Evolutionary conservation across 2,888 invertebrate genomes (phyloP), one percentile per base, ranked within the genome.

Genomic region (Biston betularia): DNA sequence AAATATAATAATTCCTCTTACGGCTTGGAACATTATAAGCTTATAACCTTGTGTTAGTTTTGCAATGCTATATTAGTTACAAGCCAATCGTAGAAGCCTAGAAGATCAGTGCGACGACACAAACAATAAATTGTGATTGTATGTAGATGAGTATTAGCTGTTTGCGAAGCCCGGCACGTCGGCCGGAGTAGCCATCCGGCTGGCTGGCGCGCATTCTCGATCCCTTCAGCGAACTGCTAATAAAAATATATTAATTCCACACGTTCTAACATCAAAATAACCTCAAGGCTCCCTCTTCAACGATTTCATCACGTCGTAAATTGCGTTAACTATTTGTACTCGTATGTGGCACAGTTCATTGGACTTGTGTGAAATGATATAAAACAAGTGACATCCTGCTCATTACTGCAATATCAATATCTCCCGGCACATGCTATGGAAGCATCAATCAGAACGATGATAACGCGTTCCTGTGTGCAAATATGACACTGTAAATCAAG

Each of bases 381-480:
- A 73, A 77, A 78, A 79, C 76, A 78, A 76, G 71, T 73, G 75
- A 79, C 78, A 79, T 81, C 81, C 81, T 83, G 82, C 78, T 81
- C 83, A 83, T 83, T 86, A 83, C 74, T 76, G 80, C 76, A 76
- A 74, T 85, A 86, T 85, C 83, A 80, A 77, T 77, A 80, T 82
- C 82, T 76, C 83, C 82, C 83, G 81, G 79, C 83, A 82, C 85
- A 86, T 83, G 82, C 84, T 82, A 82, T 83, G 84, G 84, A 85
- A 80, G 79, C 90, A 90, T 92, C 85, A 87, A 92, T 92, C 89
- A 91, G 77, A 78, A 62, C 57, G 75, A 72, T 84, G 91, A 92
- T 92, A 92, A 88, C 55, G 40, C 33, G 63, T 82, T 83, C 83
- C 75, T 81, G 78, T 76, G 83, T 86, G 89, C 86, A 85, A 86